Conservation (phyloP, 1,140 invertebrate genomes). For the Polyergus mexicanus region DNA sequence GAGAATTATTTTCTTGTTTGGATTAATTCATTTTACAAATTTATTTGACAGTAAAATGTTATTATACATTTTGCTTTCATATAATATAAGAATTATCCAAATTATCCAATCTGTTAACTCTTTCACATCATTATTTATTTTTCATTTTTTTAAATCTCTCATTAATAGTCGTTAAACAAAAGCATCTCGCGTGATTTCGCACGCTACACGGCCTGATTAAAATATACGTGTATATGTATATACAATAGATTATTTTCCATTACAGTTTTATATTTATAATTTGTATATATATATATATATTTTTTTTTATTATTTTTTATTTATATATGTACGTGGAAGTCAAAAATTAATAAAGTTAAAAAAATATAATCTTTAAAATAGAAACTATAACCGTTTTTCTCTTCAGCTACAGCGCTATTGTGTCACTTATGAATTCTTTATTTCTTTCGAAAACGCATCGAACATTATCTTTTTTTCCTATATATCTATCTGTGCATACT, state of each 20-base stretch:
- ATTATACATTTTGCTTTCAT: background rate
- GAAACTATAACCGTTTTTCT: conserved; percentile 80
- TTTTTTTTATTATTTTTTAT: conserved; percentile 57
- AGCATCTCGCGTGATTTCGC: conserved; percentile 10
- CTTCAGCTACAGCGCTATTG: conserved; percentile 73
- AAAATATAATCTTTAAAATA: conserved; percentile 83
- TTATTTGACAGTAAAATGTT: conserved; percentile 16
- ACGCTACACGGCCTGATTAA: conserved; percentile 60
- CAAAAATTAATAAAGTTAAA: conserved; percentile 81
- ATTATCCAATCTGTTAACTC: background rate
- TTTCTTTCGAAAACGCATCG: conserved; percentile 73
- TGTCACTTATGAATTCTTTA: conserved; percentile 69
- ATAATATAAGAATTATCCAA: conserved; percentile 1
- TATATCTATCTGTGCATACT: conserved; percentile 50
- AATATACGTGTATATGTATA: conserved; percentile 58
- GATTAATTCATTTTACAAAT: background rate
- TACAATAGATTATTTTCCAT: conserved; percentile 65
- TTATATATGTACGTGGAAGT: conserved; percentile 75
- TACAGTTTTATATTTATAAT: conserved; percentile 67
- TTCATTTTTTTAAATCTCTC: background rate
- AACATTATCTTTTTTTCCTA: conserved; percentile 73
- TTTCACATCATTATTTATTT: background rate
- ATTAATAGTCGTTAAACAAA: background rate
- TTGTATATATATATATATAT: conserved; percentile 66
- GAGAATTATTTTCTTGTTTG: background rate